These are phyloP conservation scores for Pygoscelis antarcticus DNA, from an alignment of 2,113 vertebrate species.

Conservation along the genomic window DNA sequence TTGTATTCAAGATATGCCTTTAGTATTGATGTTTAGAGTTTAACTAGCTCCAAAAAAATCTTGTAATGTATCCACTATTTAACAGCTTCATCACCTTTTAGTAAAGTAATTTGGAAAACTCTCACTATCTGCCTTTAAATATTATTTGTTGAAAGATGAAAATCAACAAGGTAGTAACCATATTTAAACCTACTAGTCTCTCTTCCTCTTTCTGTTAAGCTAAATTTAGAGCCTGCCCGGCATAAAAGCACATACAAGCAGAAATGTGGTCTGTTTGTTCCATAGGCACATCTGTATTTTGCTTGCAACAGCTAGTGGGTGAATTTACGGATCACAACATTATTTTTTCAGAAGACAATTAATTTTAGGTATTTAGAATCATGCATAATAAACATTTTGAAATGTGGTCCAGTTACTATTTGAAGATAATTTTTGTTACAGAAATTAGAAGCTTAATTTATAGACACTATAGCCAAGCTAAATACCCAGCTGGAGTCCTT, in stretches of 20 bases:
- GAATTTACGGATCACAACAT: not conserved
- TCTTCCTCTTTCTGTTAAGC: conserved; percentile 16
- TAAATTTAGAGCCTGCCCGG: not conserved
- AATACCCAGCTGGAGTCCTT: not conserved
- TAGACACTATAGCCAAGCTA: not conserved
- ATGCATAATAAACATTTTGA: not conserved
- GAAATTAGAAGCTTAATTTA: not conserved
- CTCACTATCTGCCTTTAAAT: not conserved
- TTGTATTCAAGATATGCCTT: not conserved
- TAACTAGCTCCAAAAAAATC: not conserved
- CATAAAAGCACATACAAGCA: not conserved
- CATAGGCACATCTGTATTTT: not conserved
- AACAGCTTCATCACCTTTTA: not conserved
- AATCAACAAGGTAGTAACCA: not conserved
- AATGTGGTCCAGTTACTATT: not conserved
- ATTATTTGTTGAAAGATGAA: not conserved
- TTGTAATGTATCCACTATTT: not conserved
- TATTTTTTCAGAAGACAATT: not conserved
- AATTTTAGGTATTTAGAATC: not conserved
- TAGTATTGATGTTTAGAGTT: not conserved
- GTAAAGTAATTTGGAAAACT: not conserved
- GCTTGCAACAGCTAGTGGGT: not conserved
- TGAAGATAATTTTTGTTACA: not conserved
- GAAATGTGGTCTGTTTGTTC: not conserved
- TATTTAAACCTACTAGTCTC: not conserved